Base-by-base conservation (phyloP, 2,113 vertebrate species). In the Manacus vitellinus region DNA sequence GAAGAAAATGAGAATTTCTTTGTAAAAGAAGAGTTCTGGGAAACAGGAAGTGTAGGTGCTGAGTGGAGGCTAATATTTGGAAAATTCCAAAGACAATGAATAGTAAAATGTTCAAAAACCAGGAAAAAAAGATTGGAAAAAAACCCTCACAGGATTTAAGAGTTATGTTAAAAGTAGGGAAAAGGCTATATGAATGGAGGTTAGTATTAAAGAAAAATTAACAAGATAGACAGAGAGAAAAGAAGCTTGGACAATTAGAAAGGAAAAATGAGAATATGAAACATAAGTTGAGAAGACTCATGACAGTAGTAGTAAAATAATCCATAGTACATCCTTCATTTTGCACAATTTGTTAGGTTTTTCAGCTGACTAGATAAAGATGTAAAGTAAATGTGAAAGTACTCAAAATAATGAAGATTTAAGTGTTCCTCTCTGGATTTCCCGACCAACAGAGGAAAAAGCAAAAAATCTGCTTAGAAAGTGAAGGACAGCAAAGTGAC, bases 141-240 rank as follows among this genome's bases (percentile, higher is more conserved):
- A 56, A 51, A 30, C 0, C 0, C 3, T 1, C 4, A 37, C 8
- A 6, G 6, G 1, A 51, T 65, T 61, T 81, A 33, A 66, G 25
- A 47, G 5, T 33, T 66, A 54, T 27, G 4, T 52, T 21, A 56
- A 67, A 78, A 90, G 2, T 17, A 68, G 6, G 4, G 23, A 72
- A 86, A 68, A 79, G 2, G 6, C 2, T 59, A 8, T 46, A 10
- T 16, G 4, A 82, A 31, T 28, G 2, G 19, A 68, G 2, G 1
- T 12, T 65, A 5, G 0, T 39, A 56, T 18, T 68, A 25, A 68
- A 80, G 31, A 43, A 84, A 84, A 47, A 39, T 19, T 52, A 39
- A 11, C 4, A 46, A 22, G 30, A 43, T 61, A 7, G 5, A 63
- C 20, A 59, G 5, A 59, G 14, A 71, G 31, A 65, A 80, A 89